A percentile compares a stretch with the other conserved stretches of the same genome.
These are phyloP conservation scores for Gymnogyps californianus DNA, from an alignment of 2,113 vertebrate species.

Conservation along the genomic window DNA sequence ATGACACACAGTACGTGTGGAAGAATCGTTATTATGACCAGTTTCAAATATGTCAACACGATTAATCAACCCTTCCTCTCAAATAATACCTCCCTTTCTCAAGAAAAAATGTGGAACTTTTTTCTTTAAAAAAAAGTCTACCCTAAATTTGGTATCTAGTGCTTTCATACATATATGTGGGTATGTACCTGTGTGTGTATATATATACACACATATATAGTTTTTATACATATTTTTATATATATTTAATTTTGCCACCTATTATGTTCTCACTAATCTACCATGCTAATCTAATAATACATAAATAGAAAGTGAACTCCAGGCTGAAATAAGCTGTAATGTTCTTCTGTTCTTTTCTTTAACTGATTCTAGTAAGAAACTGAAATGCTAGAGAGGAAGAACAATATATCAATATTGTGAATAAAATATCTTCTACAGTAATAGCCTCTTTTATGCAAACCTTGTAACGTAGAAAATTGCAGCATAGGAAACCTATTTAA, in stretches of 20 bases:
- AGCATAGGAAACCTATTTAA: neutral
- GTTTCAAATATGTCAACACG: neutral
- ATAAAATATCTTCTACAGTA: neutral
- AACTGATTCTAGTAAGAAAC: neutral
- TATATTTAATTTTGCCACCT: neutral
- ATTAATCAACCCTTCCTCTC: neutral
- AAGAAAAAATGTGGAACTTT: neutral
- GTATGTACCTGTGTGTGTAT: rapidly evolving
- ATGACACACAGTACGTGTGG: neutral
- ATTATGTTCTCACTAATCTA: neutral
- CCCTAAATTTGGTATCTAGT: neutral
- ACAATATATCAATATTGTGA: neutral
- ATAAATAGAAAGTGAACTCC: neutral
- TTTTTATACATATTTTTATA: neutral
- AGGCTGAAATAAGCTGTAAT: neutral
- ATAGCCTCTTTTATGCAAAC: neutral
- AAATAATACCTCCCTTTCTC: neutral
- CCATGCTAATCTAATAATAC: neutral
- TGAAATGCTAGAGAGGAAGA: neutral
- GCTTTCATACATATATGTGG: neutral
- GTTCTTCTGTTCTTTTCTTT: neutral
- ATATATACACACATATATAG: neutral
- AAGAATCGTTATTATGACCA: neutral
- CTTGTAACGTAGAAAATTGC: neutral
- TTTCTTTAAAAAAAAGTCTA: neutral